Conservation (phyloP, 2,113 vertebrate genomes). For the Ifrita kowaldi region DNA sequence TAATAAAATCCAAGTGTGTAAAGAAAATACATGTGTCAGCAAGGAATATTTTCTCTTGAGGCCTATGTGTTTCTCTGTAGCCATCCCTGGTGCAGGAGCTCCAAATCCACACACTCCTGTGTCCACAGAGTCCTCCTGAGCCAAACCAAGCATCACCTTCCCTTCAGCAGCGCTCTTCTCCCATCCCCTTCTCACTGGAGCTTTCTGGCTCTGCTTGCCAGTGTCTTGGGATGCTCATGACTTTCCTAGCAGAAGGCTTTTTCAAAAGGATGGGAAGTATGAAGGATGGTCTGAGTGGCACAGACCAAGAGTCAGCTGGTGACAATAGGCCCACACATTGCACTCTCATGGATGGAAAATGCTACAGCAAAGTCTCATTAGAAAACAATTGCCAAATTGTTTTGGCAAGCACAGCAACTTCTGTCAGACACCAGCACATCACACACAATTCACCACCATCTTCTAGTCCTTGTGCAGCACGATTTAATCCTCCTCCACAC, state of each 20-base stretch:
- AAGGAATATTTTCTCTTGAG: background rate
- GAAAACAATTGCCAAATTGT: background rate
- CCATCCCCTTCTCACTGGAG: background rate
- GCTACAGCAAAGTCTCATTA: background rate
- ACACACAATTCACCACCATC: background rate
- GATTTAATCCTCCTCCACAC: background rate
- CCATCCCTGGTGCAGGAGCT: background rate
- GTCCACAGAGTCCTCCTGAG: background rate
- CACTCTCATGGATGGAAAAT: background rate
- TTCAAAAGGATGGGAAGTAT: background rate
- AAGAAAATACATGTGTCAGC: background rate
- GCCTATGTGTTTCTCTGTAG: background rate
- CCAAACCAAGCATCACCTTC: background rate
- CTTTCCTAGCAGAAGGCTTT: background rate
- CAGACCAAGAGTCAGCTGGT: background rate
- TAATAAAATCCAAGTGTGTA: background rate
- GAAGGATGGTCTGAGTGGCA: background rate
- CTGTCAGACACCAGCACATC: background rate
- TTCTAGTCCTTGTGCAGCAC: background rate
- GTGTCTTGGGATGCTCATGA: background rate
- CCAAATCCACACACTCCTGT: background rate
- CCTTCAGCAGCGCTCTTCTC: background rate
- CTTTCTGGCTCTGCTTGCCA: background rate
- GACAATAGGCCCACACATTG: background rate
- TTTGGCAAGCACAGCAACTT: background rate